phyloP scores from a whole-genome alignment of 2,113 vertebrate species.

The Urocynchramus pylzowi region DNA sequence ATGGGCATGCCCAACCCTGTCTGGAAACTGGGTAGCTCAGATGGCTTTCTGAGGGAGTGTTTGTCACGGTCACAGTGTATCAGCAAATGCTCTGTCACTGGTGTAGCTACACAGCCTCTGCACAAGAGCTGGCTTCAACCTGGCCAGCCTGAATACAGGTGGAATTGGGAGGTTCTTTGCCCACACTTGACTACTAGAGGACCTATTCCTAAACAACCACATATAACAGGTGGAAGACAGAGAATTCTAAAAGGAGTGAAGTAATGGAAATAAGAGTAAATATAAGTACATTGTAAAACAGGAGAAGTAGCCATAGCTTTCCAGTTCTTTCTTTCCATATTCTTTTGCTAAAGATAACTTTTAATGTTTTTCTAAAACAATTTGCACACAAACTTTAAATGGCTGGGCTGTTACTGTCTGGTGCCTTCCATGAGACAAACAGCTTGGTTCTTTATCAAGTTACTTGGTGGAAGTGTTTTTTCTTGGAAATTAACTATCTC shows the following conservation, averaged over 20 bases:
- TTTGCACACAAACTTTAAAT: not conserved
- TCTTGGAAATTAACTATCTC: not conserved
- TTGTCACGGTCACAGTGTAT: rapidly evolving
- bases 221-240: not conserved
- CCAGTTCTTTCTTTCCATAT: not conserved
- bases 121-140: not conserved
- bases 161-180: not conserved
- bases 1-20: not conserved
- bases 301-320: not conserved
- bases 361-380: not conserved
- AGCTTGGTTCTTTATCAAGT: not conserved
- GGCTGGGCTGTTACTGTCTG: not conserved
- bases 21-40: not conserved
- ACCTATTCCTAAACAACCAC: not conserved
- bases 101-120: too few species aligned
- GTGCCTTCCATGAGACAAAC: not conserved
- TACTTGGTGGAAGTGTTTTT: not conserved
- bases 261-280: not conserved
- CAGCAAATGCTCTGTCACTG: rapidly evolving
- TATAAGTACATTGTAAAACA: not conserved
- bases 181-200: not conserved
- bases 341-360: not conserved
- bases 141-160: not conserved
- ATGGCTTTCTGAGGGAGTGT: not conserved
- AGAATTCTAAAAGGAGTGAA: not conserved